A percentile compares a stretch with the other conserved stretches of the same genome.
Conservation (phyloP, 2,113 vertebrate species). For the Halichoeres trimaculatus region DNA sequence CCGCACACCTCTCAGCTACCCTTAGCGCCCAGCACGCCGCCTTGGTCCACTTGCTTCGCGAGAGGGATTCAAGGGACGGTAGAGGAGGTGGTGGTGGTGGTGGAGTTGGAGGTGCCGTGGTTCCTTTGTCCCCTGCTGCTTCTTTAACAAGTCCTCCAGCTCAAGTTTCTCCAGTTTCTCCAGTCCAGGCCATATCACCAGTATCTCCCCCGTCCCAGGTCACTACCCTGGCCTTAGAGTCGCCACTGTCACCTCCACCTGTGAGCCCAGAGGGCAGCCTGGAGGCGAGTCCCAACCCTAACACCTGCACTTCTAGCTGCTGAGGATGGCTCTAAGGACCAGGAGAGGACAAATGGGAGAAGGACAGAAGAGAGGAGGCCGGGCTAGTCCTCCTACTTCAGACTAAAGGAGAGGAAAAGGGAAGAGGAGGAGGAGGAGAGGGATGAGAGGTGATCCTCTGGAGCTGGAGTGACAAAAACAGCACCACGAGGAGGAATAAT, state of each 20-base stretch:
- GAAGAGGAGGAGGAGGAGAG: slow-evolving; percentile 19
- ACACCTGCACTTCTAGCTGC: slow-evolving; percentile 93
- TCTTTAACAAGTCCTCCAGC: slow-evolving; percentile 52
- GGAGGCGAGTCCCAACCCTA: slow-evolving; percentile 88
- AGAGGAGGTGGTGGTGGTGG: slow-evolving; percentile 50
- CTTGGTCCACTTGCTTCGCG: slow-evolving; percentile 88
- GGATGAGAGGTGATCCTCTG: slow-evolving; percentile 49
- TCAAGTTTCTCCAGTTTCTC: slow-evolving; percentile 49
- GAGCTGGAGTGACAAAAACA: slow-evolving; percentile 44
- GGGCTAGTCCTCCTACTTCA: slow-evolving; percentile 35
- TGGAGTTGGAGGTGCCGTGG: slow-evolving; percentile 53
- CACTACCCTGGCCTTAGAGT: slow-evolving; percentile 78
- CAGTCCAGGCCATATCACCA: slow-evolving; percentile 52
- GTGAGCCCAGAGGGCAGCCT: slow-evolving; percentile 84
- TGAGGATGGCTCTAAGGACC: slow-evolving; percentile 72
- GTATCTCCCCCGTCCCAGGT: slow-evolving; percentile 66
- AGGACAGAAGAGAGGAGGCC: slow-evolving; percentile 6
- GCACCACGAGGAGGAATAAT: slow-evolving; percentile 48
- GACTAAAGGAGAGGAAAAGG: slow-evolving; percentile 48
- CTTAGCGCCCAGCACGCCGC: slow-evolving; percentile 94
- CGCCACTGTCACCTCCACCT: slow-evolving; percentile 79
- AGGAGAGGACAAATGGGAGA: slow-evolving; percentile 29
- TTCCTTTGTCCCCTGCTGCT: slow-evolving; percentile 62
- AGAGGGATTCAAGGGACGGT: slow-evolving; percentile 78
- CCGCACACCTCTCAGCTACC: slow-evolving; percentile 90